Percentiles rank a stretch among this genome's conserved stretches.
These are phyloP conservation scores for Guaruba guarouba DNA, from an alignment of 2,113 vertebrate species.

Conservation along the genomic window DNA sequence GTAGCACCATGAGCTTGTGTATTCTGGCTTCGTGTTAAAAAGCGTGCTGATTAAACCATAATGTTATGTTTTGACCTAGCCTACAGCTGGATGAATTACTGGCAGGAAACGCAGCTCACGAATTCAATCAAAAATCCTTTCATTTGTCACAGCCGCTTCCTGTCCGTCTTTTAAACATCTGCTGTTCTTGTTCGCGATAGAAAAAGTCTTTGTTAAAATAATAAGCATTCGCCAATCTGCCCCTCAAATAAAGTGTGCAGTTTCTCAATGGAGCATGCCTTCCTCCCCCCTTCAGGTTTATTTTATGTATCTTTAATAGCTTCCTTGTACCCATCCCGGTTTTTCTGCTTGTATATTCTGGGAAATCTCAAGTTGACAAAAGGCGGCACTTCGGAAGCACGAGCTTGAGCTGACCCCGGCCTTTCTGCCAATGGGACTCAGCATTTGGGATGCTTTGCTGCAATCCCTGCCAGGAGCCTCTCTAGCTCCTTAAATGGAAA, in stretches of 20 bases:
- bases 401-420: not conserved
- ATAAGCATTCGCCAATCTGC: constrained; percentile 61
- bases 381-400: constrained; percentile 43
- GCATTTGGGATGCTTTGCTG: not conserved
- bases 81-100: constrained; percentile 77
- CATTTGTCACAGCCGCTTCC: constrained; percentile 80
- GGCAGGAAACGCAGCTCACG: constrained; percentile 79
- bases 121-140: constrained; percentile 79
- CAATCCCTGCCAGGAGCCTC: not conserved
- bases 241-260: constrained; percentile 21
- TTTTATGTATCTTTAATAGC: constrained; percentile 76
- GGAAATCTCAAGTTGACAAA: constrained; percentile 75
- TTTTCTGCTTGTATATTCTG: constrained; percentile 74
- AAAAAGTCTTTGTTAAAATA: constrained; percentile 74
- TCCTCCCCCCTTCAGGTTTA: constrained; percentile 59
- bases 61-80: constrained; percentile 72
- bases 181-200: constrained; percentile 71
- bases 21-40: constrained; percentile 57
- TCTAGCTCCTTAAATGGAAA: constrained; percentile 47
- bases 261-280: constrained; percentile 47
- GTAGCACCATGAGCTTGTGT: constrained; percentile 24
- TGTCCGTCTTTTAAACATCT: constrained; percentile 77
- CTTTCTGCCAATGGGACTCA: not conserved
- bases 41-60: constrained; percentile 67
- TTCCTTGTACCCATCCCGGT: constrained; percentile 70